Base-by-base conservation (phyloP, 2,888 invertebrate genomes). In the Sclerodermus sp. region DNA sequence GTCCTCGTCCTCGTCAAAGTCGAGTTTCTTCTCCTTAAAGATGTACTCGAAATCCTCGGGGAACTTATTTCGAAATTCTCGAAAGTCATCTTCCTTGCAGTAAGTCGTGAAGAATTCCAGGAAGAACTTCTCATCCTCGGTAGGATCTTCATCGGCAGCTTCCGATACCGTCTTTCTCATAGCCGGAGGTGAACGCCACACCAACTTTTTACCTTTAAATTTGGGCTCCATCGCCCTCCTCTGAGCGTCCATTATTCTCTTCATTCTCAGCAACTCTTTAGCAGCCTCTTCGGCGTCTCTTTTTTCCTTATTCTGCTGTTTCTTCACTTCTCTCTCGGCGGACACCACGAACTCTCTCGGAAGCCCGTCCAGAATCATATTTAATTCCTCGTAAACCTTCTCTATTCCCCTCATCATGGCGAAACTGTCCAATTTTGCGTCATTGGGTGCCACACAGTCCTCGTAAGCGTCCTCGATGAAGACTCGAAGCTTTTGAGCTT, bases 391-490 rank as follows among this genome's bases (percentile, higher is more conserved):
- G 67, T 80, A 78, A 1, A 75, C 69, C 45, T 55, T 68, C 73
- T 88, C 87, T 51, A 88, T 80, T 45, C 79, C 79, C 62, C 80
- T 82, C 73, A 87, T 85, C 79, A 86, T 82, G 6, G 81, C 75
- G 44, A 79, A 72, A 47, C 83, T 79, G 42, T 81, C 81, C 52
- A 84, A 75, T 64, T 84, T 83, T 4, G 82, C 81, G 36, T 85
- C 84, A 65, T 83, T 85, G 10, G 84, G 81, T 1, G 78, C 81
- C 18, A 84, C 79, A 37, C 86, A 78, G 40, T 80, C 81, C 71
- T 86, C 85, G 68, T 83, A 87, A 29, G 85, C 82, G 67, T 86
- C 87, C 67, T 87, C 85, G 47, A 88, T 80, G 67, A 84, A 84
- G 6, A 84, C 78, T 53, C 80, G 76, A 32, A 87, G 71, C 67